Percentiles rank a stretch among this genome's conserved stretches.
Conservation (phyloP, 2,113 vertebrate species). For the Garra rufa region DNA sequence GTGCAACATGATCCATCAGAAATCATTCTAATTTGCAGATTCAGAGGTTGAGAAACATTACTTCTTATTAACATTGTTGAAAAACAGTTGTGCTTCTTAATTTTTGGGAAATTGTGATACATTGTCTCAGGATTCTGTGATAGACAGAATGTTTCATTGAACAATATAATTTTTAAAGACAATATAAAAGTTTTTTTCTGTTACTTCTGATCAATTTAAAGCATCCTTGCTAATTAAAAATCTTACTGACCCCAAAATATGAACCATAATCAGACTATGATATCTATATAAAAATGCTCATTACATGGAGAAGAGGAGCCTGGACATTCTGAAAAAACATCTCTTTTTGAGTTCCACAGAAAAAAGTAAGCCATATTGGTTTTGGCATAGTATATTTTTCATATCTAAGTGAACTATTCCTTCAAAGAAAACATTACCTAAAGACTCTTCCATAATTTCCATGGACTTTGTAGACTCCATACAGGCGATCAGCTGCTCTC, state of each 20-base stretch:
- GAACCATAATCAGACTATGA: neutral
- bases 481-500: constrained; percentile 94
- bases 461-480: constrained; percentile 97
- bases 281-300: neutral
- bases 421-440: constrained; percentile 78
- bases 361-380: neutral
- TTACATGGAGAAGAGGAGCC: neutral
- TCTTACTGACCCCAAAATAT: neutral
- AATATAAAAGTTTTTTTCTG: too few relatives aligned
- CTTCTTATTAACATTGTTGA: neutral
- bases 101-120: too few relatives aligned
- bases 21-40: neutral
- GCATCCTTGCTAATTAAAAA: neutral
- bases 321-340: neutral
- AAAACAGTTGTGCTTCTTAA: too few relatives aligned
- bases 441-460: constrained; percentile 97
- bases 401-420: neutral
- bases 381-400: neutral
- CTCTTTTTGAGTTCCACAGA: neutral
- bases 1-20: neutral
- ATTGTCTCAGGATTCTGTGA: too few relatives aligned
- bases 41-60: neutral
- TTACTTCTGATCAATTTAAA: too few relatives aligned
- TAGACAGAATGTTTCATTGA: too few relatives aligned
- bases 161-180: too few relatives aligned